phyloP scores from a whole-genome alignment of 1,140 invertebrate genomes.

The Caenorhabditis tropicalis region DNA sequence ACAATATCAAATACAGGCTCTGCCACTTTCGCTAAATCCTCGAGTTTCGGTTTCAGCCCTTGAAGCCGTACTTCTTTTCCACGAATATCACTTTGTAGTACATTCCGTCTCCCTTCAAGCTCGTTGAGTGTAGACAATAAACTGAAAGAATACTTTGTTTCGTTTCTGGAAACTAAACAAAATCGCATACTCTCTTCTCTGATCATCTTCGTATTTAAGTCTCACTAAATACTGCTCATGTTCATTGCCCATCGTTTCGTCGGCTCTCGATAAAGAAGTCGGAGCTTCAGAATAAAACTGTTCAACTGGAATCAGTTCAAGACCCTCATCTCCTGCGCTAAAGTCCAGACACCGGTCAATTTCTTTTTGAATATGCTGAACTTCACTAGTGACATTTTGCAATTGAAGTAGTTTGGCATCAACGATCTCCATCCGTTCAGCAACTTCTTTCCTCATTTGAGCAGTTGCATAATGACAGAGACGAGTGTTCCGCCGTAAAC shows the following conservation, averaged over 20 bases:
- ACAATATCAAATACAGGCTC: conserved; percentile 19
- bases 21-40: conserved; percentile 41
- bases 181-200: conserved; percentile 47
- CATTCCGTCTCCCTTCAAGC: conserved; percentile 24
- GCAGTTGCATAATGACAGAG: not conserved
- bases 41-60: conserved; percentile 48
- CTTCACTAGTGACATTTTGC: conserved; percentile 49
- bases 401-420: conserved; percentile 49
- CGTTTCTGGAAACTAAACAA: not conserved
- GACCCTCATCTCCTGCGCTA: conserved; percentile 50
- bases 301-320: conserved; percentile 50
- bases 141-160: not conserved
- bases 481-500: not conserved
- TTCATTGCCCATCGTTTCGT: conserved; percentile 46
- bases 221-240: conserved; percentile 35
- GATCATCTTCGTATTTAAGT: conserved; percentile 39
- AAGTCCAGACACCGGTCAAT: conserved; percentile 47
- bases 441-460: conserved; percentile 24
- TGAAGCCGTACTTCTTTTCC: conserved; percentile 47
- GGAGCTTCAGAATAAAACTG: conserved; percentile 49
- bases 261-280: not conserved
- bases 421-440: conserved; percentile 16
- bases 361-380: conserved; percentile 51
- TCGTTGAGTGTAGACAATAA: conserved; percentile 39
- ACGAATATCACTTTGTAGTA: conserved; percentile 48